These are phyloP conservation scores for Sabellastarte sp. DNA, from an alignment of 2,888 invertebrate species.

Conservation along the genomic window DNA sequence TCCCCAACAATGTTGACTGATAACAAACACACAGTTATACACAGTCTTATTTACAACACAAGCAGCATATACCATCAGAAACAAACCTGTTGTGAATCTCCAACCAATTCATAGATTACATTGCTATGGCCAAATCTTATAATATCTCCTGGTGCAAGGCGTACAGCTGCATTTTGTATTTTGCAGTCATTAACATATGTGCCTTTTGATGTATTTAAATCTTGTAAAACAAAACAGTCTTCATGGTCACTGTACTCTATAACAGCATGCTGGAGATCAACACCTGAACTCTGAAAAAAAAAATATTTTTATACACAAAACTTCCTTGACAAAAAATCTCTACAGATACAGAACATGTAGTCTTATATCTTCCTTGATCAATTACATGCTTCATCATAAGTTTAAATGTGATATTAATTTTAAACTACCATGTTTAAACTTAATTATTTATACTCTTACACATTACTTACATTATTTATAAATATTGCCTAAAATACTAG, in stretches of 20 bases:
- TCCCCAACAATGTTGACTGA: too few species aligned
- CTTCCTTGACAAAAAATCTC: too few species aligned
- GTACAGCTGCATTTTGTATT: conserved; percentile 58
- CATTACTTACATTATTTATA: too few species aligned
- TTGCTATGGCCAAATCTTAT: conserved; percentile 55
- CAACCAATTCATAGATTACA: conserved; percentile 48
- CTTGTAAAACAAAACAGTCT: conserved; percentile 56
- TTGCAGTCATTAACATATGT: conserved; percentile 59
- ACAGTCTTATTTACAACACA: too few species aligned
- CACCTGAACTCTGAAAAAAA: conserved; percentile 41
- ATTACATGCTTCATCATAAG: too few species aligned
- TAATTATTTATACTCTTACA: neutral
- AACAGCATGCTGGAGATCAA: conserved; percentile 58
- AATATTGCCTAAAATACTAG: too few species aligned
- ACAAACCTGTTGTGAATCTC: too few species aligned
- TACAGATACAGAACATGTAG: too few species aligned
- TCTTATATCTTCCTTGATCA: too few species aligned
- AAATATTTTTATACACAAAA: neutral
- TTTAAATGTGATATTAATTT: too few species aligned
- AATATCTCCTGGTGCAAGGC: conserved; percentile 54
- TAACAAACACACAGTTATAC: too few species aligned
- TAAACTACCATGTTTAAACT: neutral
- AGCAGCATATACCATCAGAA: too few species aligned
- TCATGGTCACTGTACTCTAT: conserved; percentile 57
- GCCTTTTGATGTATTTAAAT: conserved; percentile 57